Conservation (phyloP, 2,113 vertebrate genomes). For the Pseudorasbora parva region DNA sequence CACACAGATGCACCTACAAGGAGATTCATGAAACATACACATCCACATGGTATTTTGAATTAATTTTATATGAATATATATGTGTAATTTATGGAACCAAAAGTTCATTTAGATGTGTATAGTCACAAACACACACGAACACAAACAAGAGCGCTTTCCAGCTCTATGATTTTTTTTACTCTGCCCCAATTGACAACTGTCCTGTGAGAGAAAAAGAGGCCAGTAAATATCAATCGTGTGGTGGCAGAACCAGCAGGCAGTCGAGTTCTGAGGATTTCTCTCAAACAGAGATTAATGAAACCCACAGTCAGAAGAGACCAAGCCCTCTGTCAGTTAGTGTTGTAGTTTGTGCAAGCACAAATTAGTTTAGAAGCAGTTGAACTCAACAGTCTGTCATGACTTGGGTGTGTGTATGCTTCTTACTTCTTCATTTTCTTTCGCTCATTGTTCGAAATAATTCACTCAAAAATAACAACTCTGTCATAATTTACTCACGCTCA, state of each 20-base stretch:
- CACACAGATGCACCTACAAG: conserved; percentile 7
- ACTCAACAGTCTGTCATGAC: not conserved
- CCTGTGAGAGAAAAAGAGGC: conserved; percentile 3
- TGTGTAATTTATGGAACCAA: not conserved
- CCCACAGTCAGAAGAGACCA: conserved; percentile 14
- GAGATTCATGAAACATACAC: conserved; percentile 12
- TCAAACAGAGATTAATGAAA: conserved; percentile 24
- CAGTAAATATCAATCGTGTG: conserved; percentile 31
- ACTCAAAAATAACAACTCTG: not conserved
- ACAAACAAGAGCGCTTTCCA: not conserved
- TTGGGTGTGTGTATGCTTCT: not conserved
- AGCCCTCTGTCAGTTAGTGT: not conserved
- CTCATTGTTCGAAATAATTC: not conserved
- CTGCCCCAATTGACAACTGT: conserved; percentile 11
- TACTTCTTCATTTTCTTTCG: not conserved
- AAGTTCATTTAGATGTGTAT: not conserved
- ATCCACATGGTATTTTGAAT: not conserved
- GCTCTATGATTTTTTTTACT: conserved; percentile 21
- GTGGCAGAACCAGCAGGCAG: conserved; percentile 23
- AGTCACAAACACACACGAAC: not conserved
- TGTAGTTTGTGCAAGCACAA: conserved; percentile 2
- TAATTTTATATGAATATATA: not conserved
- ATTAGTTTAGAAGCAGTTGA: not conserved
- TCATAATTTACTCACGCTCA: not conserved
- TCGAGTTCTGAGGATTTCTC: conserved; percentile 14